Evolutionary conservation across 2,797 vertebrate species (phyloP).

Genomic region (Lycodopsis pacificus): DNA sequence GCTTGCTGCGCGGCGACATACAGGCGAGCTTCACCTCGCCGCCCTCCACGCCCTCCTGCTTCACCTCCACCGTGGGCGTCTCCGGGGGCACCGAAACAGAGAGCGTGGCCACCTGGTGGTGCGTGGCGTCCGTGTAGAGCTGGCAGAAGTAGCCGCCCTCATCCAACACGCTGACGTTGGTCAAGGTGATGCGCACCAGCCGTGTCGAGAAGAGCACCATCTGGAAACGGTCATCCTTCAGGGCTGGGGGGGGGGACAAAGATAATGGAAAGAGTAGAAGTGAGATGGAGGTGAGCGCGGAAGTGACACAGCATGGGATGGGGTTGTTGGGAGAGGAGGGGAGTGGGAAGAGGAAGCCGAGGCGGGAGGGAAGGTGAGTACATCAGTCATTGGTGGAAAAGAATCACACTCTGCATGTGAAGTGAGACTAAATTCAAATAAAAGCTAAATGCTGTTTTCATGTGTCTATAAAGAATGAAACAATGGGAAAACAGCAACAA

Average conservation of each 20-base stretch:
- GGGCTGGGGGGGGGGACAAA: conserved; percentile 73
- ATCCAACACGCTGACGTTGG: conserved; percentile 90
- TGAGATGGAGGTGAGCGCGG: neutral
- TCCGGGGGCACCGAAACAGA: conserved; percentile 89
- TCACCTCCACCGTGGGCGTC: conserved; percentile 89
- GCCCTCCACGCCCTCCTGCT: conserved; percentile 90
- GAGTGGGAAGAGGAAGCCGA: neutral
- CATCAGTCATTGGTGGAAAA: neutral
- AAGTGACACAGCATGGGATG: neutral
- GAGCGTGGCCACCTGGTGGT: conserved; percentile 94
- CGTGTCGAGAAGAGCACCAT: conserved; percentile 90
- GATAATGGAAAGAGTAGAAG: neutral
- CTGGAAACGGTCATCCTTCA: conserved; percentile 95
- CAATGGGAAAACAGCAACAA: neutral
- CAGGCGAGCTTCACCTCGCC: conserved; percentile 91
- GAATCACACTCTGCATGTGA: neutral
- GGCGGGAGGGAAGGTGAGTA: neutral
- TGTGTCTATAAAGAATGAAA: neutral
- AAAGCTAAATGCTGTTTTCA: conserved; percentile 1
- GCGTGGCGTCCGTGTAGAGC: conserved; percentile 92
- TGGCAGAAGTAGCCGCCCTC: conserved; percentile 96
- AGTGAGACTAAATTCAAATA: conserved; percentile 6
- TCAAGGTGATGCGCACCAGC: conserved; percentile 89
- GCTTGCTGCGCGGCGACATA: conserved; percentile 89
- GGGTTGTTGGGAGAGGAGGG: neutral